Percentiles rank a stretch among this genome's conserved stretches.
Conservation (phyloP, 2,113 vertebrate species). For the Aegypius monachus region DNA sequence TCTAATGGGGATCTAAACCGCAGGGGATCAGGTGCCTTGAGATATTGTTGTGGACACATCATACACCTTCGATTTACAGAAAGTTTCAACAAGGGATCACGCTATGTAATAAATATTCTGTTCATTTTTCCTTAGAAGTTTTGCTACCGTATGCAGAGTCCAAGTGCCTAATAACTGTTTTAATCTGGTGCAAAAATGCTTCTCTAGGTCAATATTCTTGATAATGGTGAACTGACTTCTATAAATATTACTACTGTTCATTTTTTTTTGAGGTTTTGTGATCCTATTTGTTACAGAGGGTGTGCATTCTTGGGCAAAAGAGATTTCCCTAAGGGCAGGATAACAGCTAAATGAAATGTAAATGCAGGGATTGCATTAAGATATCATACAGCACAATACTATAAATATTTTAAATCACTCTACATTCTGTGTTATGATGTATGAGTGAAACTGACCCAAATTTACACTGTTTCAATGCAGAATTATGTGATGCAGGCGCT, state of each 20-base stretch:
- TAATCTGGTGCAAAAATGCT: background rate
- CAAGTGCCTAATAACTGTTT: background rate
- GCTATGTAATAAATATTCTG: background rate
- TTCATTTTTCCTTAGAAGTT: background rate
- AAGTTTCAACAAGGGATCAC: background rate
- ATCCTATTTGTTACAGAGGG: background rate
- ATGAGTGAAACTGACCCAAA: background rate
- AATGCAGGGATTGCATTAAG: background rate
- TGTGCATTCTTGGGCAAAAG: background rate
- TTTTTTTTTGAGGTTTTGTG: background rate
- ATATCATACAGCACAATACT: background rate
- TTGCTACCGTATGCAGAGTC: background rate
- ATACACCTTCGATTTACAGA: background rate
- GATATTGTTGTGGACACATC: background rate
- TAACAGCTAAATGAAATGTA: conserved; percentile 37
- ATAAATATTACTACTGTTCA: background rate
- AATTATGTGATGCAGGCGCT: background rate
- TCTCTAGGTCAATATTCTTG: background rate
- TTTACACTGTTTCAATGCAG: background rate
- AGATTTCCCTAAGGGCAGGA: conserved; percentile 45
- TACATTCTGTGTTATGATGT: background rate
- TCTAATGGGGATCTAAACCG: background rate
- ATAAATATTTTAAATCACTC: background rate
- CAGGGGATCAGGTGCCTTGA: background rate
- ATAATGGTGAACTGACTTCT: background rate